Evolutionary conservation across 2,888 invertebrate species (phyloP).

Genomic region (Psylliodes chrysocephalus): DNA sequence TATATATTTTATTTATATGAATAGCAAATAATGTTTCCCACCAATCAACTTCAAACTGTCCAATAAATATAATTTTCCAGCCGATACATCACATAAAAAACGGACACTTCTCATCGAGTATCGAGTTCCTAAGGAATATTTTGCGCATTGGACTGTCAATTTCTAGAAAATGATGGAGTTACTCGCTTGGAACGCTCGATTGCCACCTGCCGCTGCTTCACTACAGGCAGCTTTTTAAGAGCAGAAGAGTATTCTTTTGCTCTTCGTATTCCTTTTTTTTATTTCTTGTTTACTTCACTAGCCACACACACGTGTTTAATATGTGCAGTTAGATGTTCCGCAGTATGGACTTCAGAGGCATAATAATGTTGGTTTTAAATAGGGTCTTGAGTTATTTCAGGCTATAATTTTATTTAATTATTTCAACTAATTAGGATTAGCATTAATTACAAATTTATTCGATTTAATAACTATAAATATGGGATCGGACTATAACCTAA

Average conservation of each 20-base stretch:
- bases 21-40: too few species aligned
- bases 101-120: background rate
- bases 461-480: too few species aligned
- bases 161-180: constrained; percentile 50
- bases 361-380: too few species aligned
- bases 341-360: background rate
- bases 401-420: too few species aligned
- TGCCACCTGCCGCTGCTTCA: constrained; percentile 49
- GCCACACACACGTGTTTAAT: constrained; percentile 10
- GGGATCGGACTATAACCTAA: too few species aligned
- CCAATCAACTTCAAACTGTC: too few species aligned
- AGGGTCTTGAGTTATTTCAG: too few species aligned
- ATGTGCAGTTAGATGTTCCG: background rate
- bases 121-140: constrained; percentile 14
- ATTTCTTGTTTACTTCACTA: background rate
- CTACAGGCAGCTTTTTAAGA: background rate
- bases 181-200: constrained; percentile 42
- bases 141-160: constrained; percentile 46
- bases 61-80: background rate
- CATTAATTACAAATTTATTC: too few species aligned
- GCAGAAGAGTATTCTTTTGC: background rate
- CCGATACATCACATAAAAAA: background rate
- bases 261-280: constrained; percentile 7
- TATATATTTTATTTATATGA: too few species aligned
- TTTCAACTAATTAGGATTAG: too few species aligned